A percentile compares a stretch with the other conserved stretches of the same genome.
Conservation (phyloP, 1,140 invertebrate genomes). For the Pectinophora gossypiella region DNA sequence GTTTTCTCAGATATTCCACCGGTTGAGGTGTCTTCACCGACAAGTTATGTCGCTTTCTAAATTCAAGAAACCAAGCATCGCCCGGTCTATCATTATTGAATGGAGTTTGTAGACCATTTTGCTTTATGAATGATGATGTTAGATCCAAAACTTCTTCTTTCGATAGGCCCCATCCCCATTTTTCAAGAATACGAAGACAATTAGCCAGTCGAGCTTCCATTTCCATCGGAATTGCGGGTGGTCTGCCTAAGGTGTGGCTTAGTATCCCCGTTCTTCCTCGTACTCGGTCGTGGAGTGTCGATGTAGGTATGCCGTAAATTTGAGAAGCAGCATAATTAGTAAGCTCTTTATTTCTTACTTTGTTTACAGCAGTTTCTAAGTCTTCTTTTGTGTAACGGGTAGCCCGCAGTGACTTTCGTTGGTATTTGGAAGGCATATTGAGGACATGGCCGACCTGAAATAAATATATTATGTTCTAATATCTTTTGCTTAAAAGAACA, state of each 20-base stretch:
- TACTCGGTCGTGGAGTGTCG: constrained; percentile 8
- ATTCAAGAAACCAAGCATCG: neutral
- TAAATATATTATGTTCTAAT: too few species aligned
- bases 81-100: constrained; percentile 11
- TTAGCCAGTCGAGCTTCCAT: constrained; percentile 9
- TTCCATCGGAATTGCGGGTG: constrained; percentile 5
- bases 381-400: constrained; percentile 4
- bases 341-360: constrained; percentile 11
- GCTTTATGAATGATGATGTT: constrained; percentile 8
- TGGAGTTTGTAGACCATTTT: constrained; percentile 15
- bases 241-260: constrained; percentile 6
- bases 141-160: constrained; percentile 7
- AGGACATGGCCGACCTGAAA: too few species aligned
- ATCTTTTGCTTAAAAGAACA: too few species aligned
- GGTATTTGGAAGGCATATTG: neutral
- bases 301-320: constrained; percentile 10
- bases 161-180: constrained; percentile 13
- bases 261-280: constrained; percentile 2
- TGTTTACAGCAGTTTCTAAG: constrained; percentile 5
- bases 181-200: constrained; percentile 10
- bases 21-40: constrained; percentile 19
- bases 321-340: constrained; percentile 10
- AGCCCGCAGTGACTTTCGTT: constrained; percentile 7
- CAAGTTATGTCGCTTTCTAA: neutral
- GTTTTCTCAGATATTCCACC: constrained; percentile 17